Evolutionary conservation across 1,140 invertebrate genomes (phyloP).

Genomic region (Glossosoma conforme): DNA sequence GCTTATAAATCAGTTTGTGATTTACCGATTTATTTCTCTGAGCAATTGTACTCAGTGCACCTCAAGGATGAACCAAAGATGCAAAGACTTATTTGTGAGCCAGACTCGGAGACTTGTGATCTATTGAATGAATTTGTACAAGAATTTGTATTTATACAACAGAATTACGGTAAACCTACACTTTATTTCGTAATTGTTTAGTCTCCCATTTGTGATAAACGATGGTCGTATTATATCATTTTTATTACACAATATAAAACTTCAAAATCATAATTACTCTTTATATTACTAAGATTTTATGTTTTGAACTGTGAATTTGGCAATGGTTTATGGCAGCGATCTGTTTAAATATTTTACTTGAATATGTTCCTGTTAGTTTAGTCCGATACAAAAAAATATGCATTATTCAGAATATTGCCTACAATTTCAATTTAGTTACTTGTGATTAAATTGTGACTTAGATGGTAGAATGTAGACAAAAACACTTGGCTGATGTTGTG

Average conservation of each 20-base stretch:
- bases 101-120: constrained; percentile 72
- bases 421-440: constrained; percentile 1
- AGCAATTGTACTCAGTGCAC: constrained; percentile 62
- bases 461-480: constrained; percentile 23
- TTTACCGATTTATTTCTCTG: constrained; percentile 90
- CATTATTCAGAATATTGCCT: constrained; percentile 27
- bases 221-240: constrained; percentile 1
- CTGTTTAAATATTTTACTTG: no score
- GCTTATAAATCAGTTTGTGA: constrained; percentile 95
- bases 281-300: no score
- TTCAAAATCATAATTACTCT: no score
- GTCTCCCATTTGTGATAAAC: background rate
- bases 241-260: constrained; percentile 1
- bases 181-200: background rate
- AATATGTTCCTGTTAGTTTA: no score
- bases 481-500: constrained; percentile 28
- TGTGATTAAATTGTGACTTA: constrained; percentile 13
- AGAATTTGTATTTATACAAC: constrained; percentile 87
- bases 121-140: constrained; percentile 90
- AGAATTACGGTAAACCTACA: constrained; percentile 64
- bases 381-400: constrained; percentile 30
- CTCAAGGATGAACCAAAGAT: constrained; percentile 54
- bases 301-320: background rate
- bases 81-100: constrained; percentile 74
- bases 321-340: no score